Evolutionary conservation across 2,113 vertebrate genomes (phyloP).

Genomic region (Nyctereutes procyonoides): DNA sequence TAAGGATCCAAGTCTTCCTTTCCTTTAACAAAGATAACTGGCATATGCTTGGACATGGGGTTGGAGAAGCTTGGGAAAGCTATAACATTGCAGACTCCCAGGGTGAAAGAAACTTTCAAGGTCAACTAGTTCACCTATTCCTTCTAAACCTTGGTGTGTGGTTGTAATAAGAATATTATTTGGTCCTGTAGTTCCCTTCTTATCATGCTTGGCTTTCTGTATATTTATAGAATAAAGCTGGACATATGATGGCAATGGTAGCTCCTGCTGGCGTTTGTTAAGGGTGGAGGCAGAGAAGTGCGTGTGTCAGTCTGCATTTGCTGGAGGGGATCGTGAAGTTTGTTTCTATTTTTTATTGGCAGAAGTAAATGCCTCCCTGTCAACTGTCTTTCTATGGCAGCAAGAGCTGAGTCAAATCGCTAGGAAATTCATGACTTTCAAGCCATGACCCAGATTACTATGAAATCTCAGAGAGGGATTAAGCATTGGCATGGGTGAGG

Average conservation of each 20-base stretch:
- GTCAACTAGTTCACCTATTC: neutral
- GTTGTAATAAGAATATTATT: neutral
- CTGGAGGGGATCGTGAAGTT: neutral
- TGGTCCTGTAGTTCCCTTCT: neutral
- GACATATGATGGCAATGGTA: neutral
- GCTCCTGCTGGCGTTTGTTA: neutral
- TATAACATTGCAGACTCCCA: neutral
- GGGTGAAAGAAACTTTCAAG: conserved; percentile 22
- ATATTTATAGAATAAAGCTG: neutral
- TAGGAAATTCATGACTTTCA: neutral
- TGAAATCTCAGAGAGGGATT: neutral
- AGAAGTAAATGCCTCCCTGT: neutral
- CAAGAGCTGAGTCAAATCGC: neutral
- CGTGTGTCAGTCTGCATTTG: neutral
- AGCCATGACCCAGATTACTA: neutral
- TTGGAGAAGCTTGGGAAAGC: neutral
- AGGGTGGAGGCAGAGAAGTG: neutral
- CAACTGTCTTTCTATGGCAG: conserved; percentile 9
- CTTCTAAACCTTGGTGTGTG: neutral
- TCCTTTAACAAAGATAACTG: neutral
- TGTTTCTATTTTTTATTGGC: neutral
- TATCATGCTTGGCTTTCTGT: neutral
- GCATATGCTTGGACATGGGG: neutral
- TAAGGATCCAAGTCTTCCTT: neutral
- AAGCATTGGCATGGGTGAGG: neutral